Percentiles rank a stretch among this genome's conserved stretches.
phyloP scores from a whole-genome alignment of 2,797 vertebrate genomes.

The Fundulus diaphanus region DNA sequence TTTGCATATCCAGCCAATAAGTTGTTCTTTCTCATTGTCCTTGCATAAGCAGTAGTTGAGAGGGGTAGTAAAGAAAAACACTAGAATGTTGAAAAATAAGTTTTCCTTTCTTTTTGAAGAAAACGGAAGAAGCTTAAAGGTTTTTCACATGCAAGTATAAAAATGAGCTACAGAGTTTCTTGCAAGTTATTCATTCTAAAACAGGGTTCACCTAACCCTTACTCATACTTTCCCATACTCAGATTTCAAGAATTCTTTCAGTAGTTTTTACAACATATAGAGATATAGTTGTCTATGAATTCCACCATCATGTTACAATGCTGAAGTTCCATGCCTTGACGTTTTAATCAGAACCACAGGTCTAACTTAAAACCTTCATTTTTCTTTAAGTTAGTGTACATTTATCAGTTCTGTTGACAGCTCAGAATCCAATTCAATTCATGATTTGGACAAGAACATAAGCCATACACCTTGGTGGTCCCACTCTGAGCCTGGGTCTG shows the following conservation, averaged over 20 bases:
- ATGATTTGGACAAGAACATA: no score
- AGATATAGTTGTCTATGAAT: no score
- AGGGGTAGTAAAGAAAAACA: conserved; percentile 35
- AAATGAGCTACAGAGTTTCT: neutral
- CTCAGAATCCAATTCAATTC: no score
- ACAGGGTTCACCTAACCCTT: neutral
- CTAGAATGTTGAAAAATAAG: neutral
- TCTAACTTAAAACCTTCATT: neutral
- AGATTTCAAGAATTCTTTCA: no score
- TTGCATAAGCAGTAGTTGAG: conserved; percentile 60
- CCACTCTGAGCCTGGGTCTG: no score
- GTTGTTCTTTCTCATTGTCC: conserved; percentile 60
- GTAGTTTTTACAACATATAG: neutral
- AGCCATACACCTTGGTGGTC: no score
- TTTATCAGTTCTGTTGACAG: no score
- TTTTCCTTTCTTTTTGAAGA: conserved; percentile 1
- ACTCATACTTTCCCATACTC: neutral
- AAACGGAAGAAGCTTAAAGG: neutral
- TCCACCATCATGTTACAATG: no score
- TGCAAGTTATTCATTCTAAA: neutral
- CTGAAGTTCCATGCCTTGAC: neutral
- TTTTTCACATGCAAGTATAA: neutral
- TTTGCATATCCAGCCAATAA: conserved; percentile 77
- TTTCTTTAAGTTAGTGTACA: no score
- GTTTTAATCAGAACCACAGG: neutral